Base-by-base conservation (phyloP, 2,888 invertebrate genomes). In the Melinaea menophilus region DNA sequence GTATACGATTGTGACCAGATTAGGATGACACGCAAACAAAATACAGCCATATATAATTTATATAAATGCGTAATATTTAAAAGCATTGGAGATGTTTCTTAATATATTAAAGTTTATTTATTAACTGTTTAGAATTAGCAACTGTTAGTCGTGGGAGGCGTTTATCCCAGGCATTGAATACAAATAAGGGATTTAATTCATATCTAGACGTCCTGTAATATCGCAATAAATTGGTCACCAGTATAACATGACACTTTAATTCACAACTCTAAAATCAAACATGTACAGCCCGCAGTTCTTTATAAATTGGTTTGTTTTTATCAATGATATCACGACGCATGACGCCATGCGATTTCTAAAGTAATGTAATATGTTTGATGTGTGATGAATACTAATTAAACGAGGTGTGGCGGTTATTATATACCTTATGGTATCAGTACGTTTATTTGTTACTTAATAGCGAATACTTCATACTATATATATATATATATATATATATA, bases 301-400 rank as follows among this genome's bases (percentile, higher is more conserved):
- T 59, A 69, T 77, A 76, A 61, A 73, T 57, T 81, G 80, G 82
- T 66, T 57, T 57, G n/a, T 45, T 62, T 75, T 83, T 86, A 85
- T 87, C 85, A 74, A 73, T 66, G 67, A 71, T 82, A 82, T 81
- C 79, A 69, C 77, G 80, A 80, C 78, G 77, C 75, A 2, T 41
- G 41, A 9, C 41, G 41, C 41, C 7, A 85, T 84, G 87, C 85
- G 84, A 87, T 86, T 84, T 78, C 78, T 75, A 77, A 73, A 78
- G 87, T 85, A 86, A 87, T 81, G 84, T 85, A 84, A 87, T 88
- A 88, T 85, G 82, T 77, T 75, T 71, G 78, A 85, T 86, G 79
- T 71, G 78, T 78, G 79, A 80, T 85, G 88, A 81, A 88, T 88
- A 86, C 80, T 70, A 85, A 89, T 82, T 81, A 85, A 80, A 69